Base-by-base conservation (phyloP, 2,888 invertebrate genomes). In the Agapostemon virescens region DNA sequence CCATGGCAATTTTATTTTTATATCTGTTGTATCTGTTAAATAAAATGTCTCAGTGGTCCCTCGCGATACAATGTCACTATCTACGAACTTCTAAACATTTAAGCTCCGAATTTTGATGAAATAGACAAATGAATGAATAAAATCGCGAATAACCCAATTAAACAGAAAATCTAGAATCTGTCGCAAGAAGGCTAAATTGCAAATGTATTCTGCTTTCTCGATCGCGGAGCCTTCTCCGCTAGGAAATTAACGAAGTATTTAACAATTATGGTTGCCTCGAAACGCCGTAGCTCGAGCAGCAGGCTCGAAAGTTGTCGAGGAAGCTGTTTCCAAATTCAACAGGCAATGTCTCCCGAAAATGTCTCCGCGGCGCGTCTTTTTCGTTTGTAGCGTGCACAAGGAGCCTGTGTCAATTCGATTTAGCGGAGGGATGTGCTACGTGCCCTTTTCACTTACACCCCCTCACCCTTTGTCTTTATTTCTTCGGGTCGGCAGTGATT, bases 401-500 rank as follows among this genome's bases (percentile, higher is more conserved):
- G 33, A 79, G 82, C 79, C 70, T 71, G 70, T 61, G 82, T 82
- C 85, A 81, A 87, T 87, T 87, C 73, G 80, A 87, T 87, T 87
- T 87, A 76, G 74, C 72, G 64, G 38, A 77, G 81, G 81, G 79
- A 77, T 74, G 81, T 81, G 76, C 69, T 81, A 84, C 86, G 85
- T 84, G 85, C 85, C 75, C 77, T 82, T 82, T 86, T 79, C 82
- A 63, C 63, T 63, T 63, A 69, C 79, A 63, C 52, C 33, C 45
- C 71, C 45, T 36, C 33, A 45, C 77, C 64, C 78, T 84, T 86
- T 79, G 87, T 86, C 86, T 86, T 87, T 87, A 86, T 86, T 85
- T 86, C 84, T 73, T 78, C 79, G 75, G 75, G 49, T 74, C 77
- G 76, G 87, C 89, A 88, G 89, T 92, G 92, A 92, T 92, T 92